Conservation (phyloP, 2,797 vertebrate species). For the Intellagama lesueurii region DNA sequence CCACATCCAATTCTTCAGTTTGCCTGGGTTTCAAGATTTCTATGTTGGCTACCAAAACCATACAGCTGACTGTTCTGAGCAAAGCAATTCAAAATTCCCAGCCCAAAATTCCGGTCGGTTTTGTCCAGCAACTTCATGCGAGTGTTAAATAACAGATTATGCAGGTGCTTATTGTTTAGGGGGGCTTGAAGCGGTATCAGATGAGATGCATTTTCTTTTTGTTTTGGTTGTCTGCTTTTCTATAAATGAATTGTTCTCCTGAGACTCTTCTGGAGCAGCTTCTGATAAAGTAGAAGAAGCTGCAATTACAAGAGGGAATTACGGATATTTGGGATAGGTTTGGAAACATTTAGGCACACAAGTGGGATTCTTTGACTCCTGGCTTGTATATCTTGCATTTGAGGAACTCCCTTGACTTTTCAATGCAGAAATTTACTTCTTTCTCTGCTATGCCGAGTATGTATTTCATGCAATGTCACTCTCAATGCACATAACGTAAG, state of each 20-base stretch:
- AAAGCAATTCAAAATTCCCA: too few species aligned
- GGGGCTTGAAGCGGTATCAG: neutral
- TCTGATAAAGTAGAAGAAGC: neutral
- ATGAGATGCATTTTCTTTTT: neutral
- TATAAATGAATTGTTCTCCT: neutral
- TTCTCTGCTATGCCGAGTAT: conserved; percentile 3
- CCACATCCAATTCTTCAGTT: too few species aligned
- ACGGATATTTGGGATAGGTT: neutral
- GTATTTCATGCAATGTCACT: neutral
- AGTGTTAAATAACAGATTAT: neutral
- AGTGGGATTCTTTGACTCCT: neutral
- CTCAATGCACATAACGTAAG: neutral
- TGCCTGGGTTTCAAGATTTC: too few species aligned
- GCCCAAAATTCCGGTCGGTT: too few species aligned
- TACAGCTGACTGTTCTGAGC: too few species aligned
- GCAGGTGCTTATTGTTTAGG: neutral
- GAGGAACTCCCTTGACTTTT: neutral
- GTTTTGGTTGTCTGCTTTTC: neutral
- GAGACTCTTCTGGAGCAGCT: neutral
- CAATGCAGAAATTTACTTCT: neutral
- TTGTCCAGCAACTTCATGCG: too few species aligned
- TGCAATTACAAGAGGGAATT: neutral
- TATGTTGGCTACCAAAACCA: too few species aligned
- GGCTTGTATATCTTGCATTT: neutral
- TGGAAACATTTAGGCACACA: neutral